Base-by-base conservation (phyloP, 2,113 vertebrate genomes). In the Cryptotis parvus region DNA sequence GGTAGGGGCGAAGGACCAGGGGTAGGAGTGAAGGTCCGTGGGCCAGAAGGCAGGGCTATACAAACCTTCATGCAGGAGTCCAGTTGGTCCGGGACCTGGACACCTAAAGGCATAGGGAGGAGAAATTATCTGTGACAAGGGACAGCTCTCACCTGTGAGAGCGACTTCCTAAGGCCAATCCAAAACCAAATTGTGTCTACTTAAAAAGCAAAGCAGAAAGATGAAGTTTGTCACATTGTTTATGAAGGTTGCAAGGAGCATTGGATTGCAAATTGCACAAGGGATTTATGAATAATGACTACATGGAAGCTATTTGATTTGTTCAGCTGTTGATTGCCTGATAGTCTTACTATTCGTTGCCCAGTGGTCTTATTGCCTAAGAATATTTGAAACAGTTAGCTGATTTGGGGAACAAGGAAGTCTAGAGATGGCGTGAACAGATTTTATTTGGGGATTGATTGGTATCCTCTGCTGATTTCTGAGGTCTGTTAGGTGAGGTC, bases 61-160 rank as follows among this genome's bases (percentile, higher is more conserved):
- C 1, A 0, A 16, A 58, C 29, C 10, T 69, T 52, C 9, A 1
- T 3, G 16, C 0, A 2, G 12, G n/a, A 83, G 24, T 26, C 35
- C 24, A 0, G 16, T 37, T 45, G 66, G 1, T n/a, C 74, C 61
- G 43, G 63, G 31, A 29, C 68, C 31, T 3, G 22, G 37, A 4
- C 29, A 14, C 33, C 18, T 2, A 33, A 82, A n/a, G 61, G 52
- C 63, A 15, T 14, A 15, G 27, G 24, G 33, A 74, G 69, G 6
- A 33, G 45, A 52, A 63, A 16, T 14, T 37, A 49, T 74, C 37
- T 73, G 77, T 49, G 27, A 68, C 55, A 58, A 24, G 22, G 55
- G 22, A 4, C 22, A 58, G 55, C 3, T 29, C n/a, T 63, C 29
- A 43, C 11, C 39, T 68, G 41, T 49, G 31, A 74, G n/a, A 69